phyloP scores from a whole-genome alignment of 2,888 invertebrate species.

The Acronicta leporina region DNA sequence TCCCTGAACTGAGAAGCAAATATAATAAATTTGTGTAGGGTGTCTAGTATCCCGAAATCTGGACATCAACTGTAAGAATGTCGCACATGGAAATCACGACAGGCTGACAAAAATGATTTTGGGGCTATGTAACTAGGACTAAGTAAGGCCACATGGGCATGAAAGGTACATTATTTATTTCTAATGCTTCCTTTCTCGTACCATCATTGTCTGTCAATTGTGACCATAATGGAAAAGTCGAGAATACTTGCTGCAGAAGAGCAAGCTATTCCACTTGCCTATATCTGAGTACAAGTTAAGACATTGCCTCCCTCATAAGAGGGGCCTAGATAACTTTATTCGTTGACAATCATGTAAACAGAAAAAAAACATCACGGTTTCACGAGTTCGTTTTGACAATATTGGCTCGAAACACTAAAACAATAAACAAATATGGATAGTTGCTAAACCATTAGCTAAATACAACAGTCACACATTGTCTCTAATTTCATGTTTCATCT shows the following conservation, averaged over 20 bases:
- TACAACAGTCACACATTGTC: not conserved
- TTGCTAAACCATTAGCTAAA: not conserved
- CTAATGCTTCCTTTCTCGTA: too few relatives aligned
- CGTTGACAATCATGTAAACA: not conserved
- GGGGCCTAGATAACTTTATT: not conserved
- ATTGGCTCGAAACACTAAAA: conserved; percentile 1
- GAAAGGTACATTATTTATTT: too few relatives aligned
- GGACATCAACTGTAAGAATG: too few relatives aligned
- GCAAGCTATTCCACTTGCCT: not conserved
- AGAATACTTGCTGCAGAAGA: not conserved
- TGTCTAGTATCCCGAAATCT: too few relatives aligned
- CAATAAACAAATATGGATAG: not conserved
- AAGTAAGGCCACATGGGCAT: too few relatives aligned
- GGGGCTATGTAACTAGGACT: too few relatives aligned
- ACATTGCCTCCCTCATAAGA: not conserved
- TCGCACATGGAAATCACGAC: too few relatives aligned
- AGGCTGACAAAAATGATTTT: too few relatives aligned
- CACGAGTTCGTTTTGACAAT: not conserved
- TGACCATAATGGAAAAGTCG: too few relatives aligned
- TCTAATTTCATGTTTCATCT: not conserved
- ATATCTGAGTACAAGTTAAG: not conserved
- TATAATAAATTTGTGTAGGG: too few relatives aligned
- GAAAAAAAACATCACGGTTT: not conserved
- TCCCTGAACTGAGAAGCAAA: too few relatives aligned
- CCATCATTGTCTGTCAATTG: too few relatives aligned